Conservation (phyloP, 1,140 invertebrate genomes). For the Papilio dardanus region DNA sequence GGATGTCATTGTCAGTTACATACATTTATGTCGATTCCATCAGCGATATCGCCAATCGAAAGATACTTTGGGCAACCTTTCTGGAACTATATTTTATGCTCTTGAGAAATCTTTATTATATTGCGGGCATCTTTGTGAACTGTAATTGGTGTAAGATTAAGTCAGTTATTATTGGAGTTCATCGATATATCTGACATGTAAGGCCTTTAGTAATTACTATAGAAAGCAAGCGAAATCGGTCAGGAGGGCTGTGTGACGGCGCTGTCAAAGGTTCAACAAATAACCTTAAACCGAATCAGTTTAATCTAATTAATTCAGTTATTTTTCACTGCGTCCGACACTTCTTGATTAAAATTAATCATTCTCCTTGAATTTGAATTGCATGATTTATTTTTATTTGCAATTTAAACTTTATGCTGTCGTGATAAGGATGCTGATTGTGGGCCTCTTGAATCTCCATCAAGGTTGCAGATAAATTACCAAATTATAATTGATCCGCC, state of each 20-base stretch:
- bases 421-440: slow-evolving; percentile 7
- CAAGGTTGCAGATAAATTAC: slow-evolving; percentile 39
- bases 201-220: background rate
- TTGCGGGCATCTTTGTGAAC: no score
- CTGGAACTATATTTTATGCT: no score
- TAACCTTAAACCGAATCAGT: slow-evolving; percentile 10
- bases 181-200: background rate
- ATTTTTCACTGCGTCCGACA: slow-evolving; percentile 46
- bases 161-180: background rate
- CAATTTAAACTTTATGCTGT: slow-evolving; percentile 31
- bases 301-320: slow-evolving; percentile 42
- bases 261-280: background rate
- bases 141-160: background rate
- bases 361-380: slow-evolving; percentile 37
- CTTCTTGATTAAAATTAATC: slow-evolving; percentile 51
- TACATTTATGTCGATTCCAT: no score
- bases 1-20: no score
- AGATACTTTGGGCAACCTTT: no score
- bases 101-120: no score
- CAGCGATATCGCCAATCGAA: no score
- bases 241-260: background rate
- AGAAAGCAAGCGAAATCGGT: slow-evolving; percentile 21
- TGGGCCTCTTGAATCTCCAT: slow-evolving; percentile 2
- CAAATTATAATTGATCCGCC: slow-evolving; percentile 23
- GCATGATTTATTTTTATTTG: slow-evolving; percentile 33